phyloP scores from a whole-genome alignment of 2,797 vertebrate genomes.

The Yasuhikotakia modesta region DNA sequence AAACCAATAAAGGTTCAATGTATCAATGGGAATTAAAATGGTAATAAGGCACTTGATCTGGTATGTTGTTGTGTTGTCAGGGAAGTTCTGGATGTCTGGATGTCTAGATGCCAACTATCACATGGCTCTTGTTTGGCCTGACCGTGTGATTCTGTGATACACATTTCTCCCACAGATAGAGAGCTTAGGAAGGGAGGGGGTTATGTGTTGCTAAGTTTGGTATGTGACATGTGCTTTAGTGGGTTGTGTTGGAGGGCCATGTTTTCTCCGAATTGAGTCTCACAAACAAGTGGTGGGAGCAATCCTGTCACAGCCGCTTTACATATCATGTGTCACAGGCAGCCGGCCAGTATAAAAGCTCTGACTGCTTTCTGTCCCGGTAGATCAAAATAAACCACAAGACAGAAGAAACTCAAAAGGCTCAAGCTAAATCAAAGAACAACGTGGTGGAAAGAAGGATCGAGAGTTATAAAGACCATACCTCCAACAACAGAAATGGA shows the following conservation, averaged over 20 bases:
- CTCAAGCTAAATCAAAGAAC: not conserved
- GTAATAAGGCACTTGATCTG: constrained; percentile 21
- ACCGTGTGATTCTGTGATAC: constrained; percentile 35
- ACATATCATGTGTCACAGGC: constrained; percentile 47
- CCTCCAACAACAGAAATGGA: constrained; percentile 62
- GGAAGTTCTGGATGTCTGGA: constrained; percentile 29
- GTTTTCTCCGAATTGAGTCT: constrained; percentile 62
- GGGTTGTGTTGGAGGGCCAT: constrained; percentile 49
- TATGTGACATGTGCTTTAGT: constrained; percentile 57
- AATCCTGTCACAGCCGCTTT: constrained; percentile 45
- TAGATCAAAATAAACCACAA: constrained; percentile 60
- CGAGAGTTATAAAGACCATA: constrained; percentile 26
- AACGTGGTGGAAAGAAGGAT: constrained; percentile 24
- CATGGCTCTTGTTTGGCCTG: constrained; percentile 54
- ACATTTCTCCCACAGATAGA: constrained; percentile 47
- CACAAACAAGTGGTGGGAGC: constrained; percentile 63
- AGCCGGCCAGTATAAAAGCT: constrained; percentile 61
- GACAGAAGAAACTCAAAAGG: constrained; percentile 26
- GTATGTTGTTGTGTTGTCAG: constrained; percentile 49
- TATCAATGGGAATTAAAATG: not conserved
- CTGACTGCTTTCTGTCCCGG: not conserved
- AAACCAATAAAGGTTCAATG: not conserved
- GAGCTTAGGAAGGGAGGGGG: constrained; percentile 8
- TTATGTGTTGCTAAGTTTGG: constrained; percentile 59
- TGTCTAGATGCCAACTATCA: constrained; percentile 47